A percentile compares a stretch with the other conserved stretches of the same genome.
Conservation (phyloP, 2,113 vertebrate species). For the Elachura formosa region DNA sequence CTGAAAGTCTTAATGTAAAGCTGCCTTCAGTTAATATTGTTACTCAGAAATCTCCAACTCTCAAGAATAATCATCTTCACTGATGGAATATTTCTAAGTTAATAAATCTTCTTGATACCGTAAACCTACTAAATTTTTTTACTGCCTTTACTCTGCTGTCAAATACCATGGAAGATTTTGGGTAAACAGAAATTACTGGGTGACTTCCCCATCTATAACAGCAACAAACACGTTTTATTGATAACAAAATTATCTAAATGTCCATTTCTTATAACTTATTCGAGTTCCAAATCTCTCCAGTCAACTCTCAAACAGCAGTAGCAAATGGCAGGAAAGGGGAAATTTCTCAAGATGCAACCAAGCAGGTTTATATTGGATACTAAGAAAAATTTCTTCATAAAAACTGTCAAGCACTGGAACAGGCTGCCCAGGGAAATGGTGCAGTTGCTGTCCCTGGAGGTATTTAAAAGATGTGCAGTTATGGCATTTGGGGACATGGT, state of each 20-base stretch:
- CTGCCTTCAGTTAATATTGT: background rate
- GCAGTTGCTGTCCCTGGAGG: background rate
- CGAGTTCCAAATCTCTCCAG: background rate
- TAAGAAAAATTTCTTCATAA: background rate
- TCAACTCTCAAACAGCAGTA: background rate
- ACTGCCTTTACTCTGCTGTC: background rate
- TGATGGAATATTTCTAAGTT: background rate
- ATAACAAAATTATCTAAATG: background rate
- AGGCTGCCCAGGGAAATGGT: background rate
- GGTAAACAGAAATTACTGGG: background rate
- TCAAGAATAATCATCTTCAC: background rate
- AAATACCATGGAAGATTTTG: background rate
- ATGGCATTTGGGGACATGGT: background rate
- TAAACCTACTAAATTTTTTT: background rate
- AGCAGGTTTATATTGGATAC: background rate
- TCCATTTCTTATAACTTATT: background rate
- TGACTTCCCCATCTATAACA: background rate
- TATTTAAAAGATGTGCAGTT: background rate
- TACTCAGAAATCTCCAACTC: background rate
- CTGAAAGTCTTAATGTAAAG: background rate
- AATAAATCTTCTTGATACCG: background rate
- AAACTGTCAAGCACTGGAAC: background rate
- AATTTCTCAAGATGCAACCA: background rate
- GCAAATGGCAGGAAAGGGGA: background rate
- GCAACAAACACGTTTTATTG: background rate